These are phyloP conservation scores for Rhizoglyphus robini DNA, from an alignment of 1,140 invertebrate species.

Conservation along the genomic window DNA sequence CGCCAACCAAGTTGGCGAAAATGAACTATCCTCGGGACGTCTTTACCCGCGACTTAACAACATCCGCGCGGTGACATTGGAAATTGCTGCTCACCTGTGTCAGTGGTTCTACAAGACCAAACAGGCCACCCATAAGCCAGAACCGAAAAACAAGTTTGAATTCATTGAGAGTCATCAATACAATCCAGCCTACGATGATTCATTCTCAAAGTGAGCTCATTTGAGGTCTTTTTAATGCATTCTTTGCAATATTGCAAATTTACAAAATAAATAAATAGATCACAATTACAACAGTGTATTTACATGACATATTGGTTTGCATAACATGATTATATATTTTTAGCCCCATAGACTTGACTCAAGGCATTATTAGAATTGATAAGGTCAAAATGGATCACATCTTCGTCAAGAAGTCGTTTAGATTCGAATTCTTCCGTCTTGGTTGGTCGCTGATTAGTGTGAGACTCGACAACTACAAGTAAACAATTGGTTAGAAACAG, in stretches of 20 bases:
- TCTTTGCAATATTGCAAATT: not conserved
- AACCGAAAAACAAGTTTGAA: conserved; percentile 40
- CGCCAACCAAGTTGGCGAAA: conserved; percentile 63
- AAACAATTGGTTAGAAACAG: not conserved
- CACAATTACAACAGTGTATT: not conserved
- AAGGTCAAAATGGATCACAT: not conserved
- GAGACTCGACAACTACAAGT: not conserved
- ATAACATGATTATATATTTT: not conserved
- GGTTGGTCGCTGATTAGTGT: not conserved
- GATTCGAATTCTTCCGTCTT: not conserved
- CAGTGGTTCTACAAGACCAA: conserved; percentile 68
- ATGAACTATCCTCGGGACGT: conserved; percentile 68
- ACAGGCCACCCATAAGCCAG: conserved; percentile 38
- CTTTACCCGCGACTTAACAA: conserved; percentile 79
- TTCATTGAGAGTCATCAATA: conserved; percentile 40
- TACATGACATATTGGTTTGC: not conserved
- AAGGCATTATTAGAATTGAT: not conserved
- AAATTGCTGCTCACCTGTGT: conserved; percentile 68
- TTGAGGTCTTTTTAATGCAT: not conserved
- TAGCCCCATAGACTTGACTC: not conserved
- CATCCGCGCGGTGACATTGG: conserved; percentile 71
- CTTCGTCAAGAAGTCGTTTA: not conserved
- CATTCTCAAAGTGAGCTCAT: not conserved
- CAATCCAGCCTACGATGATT: conserved; percentile 36
- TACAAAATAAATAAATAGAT: not conserved